phyloP scores from a whole-genome alignment of 2,888 invertebrate species.

The Odontothrips loti region DNA sequence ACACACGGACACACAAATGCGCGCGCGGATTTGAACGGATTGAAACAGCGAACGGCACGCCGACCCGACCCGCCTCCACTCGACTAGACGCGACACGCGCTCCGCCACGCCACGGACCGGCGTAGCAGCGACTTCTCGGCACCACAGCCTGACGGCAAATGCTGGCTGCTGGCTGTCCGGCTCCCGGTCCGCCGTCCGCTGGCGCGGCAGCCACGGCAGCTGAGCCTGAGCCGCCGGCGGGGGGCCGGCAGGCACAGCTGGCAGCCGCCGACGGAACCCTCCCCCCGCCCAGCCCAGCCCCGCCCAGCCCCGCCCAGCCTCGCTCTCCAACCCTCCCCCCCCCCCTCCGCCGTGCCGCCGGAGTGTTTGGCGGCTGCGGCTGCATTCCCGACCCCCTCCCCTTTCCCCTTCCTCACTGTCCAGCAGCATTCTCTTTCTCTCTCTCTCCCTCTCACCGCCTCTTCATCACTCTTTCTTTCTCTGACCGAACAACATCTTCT shows the following conservation, averaged over 20 bases:
- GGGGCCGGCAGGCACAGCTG: background rate
- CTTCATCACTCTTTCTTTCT: background rate
- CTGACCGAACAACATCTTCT: background rate
- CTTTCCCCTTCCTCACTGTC: background rate
- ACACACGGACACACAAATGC: background rate
- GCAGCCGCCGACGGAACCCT: background rate
- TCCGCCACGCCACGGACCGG: background rate
- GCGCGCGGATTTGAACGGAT: background rate
- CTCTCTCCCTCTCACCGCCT: slow-evolving; percentile 10
- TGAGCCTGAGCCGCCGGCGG: background rate
- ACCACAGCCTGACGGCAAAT: background rate
- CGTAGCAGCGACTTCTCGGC: background rate
- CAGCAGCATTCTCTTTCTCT: background rate
- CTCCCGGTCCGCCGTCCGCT: background rate
- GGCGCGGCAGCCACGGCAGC: background rate
- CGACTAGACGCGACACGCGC: background rate
- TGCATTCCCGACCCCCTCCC: slow-evolving; percentile 12
- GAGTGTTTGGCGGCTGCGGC: slow-evolving; percentile 17
- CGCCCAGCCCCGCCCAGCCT: background rate
- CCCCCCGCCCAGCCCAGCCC: background rate
- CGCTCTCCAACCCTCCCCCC: background rate
- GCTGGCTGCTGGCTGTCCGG: background rate
- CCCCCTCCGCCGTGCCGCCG: background rate
- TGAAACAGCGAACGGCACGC: background rate
- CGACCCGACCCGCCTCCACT: background rate